These are phyloP conservation scores for Carterocephalus palaemon DNA, from an alignment of 2,888 invertebrate genomes.

Conservation along the genomic window DNA sequence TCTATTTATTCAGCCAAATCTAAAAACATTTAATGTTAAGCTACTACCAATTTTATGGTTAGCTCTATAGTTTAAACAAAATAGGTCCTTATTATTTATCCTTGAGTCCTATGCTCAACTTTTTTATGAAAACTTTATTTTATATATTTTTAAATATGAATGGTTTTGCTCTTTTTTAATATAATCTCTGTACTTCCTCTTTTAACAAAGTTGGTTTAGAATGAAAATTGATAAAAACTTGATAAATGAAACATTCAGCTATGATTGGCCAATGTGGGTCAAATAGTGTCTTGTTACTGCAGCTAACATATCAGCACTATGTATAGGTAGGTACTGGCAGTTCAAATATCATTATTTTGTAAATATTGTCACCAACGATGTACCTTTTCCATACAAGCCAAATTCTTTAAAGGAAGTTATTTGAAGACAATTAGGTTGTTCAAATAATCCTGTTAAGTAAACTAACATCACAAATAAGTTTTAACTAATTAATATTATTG, in stretches of 20 bases:
- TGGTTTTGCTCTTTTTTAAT: too few relatives aligned
- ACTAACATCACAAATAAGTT: too few relatives aligned
- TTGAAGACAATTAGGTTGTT: constrained; percentile 8
- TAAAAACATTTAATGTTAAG: background rate
- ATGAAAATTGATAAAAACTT: constrained; percentile 2
- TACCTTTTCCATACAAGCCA: constrained; percentile 3
- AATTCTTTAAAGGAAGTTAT: constrained; percentile 8
- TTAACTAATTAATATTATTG: too few relatives aligned
- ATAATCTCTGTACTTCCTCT: too few relatives aligned
- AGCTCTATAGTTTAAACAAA: too few relatives aligned
- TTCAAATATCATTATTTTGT: constrained; percentile 21
- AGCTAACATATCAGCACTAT: constrained; percentile 13
- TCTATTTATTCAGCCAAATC: background rate
- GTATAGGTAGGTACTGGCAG: constrained; percentile 4
- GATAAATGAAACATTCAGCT: background rate
- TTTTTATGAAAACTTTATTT: too few relatives aligned
- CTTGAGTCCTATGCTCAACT: too few relatives aligned
- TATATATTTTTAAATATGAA: too few relatives aligned
- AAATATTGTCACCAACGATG: constrained; percentile 9
- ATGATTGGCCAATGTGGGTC: constrained; percentile 14
- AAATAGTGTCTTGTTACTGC: constrained; percentile 13
- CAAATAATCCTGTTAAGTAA: too few relatives aligned
- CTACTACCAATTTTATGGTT: too few relatives aligned
- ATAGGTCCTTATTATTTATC: too few relatives aligned
- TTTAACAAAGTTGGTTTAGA: too few relatives aligned